Percentiles rank a stretch among this genome's conserved stretches.
phyloP scores from a whole-genome alignment of 2,113 vertebrate genomes.

The Pipa parva region DNA sequence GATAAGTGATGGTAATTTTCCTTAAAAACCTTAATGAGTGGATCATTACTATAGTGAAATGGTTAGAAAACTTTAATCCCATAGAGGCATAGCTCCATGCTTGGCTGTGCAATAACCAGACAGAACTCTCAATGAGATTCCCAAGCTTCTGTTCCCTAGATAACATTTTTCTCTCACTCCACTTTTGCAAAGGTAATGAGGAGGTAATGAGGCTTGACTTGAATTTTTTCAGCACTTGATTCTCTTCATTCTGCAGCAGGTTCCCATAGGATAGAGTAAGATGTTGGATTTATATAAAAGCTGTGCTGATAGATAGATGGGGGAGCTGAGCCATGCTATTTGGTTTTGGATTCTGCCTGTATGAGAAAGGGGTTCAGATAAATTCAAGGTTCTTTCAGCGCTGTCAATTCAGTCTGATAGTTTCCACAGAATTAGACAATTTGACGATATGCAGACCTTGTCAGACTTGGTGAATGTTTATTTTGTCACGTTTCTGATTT shows the following conservation, averaged over 20 bases:
- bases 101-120: conserved; percentile 76
- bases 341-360: conserved; percentile 55
- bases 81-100: conserved; percentile 68
- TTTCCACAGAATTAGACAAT: conserved; percentile 52
- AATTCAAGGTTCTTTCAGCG: conserved; percentile 55
- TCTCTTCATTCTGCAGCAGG: conserved; percentile 66
- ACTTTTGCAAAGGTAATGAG: conserved; percentile 87
- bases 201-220: conserved; percentile 92
- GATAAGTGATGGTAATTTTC: conserved; percentile 69
- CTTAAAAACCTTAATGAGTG: conserved; percentile 78
- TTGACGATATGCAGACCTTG: conserved; percentile 56
- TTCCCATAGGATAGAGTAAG: conserved; percentile 77
- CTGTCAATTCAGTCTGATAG: conserved; percentile 52
- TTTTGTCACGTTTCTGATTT: conserved; percentile 62
- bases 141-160: conserved; percentile 69
- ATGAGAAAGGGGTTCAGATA: conserved; percentile 52
- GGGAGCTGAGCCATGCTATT: conserved; percentile 59
- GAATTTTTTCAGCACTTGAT: conserved; percentile 70
- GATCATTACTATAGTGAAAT: conserved; percentile 72
- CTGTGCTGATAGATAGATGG: conserved; percentile 66
- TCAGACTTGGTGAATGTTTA: conserved; percentile 56
- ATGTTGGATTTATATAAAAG: conserved; percentile 65
- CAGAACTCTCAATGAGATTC: conserved; percentile 70
- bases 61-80: conserved; percentile 77
- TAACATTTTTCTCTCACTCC: conserved; percentile 71